phyloP scores from a whole-genome alignment of 2,888 invertebrate genomes.

The Chrysolina americana region DNA sequence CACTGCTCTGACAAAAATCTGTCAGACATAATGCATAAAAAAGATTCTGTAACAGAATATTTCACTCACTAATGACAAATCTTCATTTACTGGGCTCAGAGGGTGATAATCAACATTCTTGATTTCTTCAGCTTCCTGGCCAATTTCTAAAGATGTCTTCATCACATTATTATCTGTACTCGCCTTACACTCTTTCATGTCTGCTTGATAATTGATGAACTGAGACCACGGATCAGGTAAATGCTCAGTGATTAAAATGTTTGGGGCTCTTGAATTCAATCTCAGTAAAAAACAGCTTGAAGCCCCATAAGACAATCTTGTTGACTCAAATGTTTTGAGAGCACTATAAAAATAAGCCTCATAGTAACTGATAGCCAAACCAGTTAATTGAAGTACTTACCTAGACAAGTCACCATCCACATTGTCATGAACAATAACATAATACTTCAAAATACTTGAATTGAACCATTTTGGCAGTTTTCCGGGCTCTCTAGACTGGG shows the following conservation, averaged over 20 bases:
- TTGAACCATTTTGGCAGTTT: slow-evolving; percentile 89
- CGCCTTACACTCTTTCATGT: slow-evolving; percentile 53
- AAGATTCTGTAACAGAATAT: too few relatives aligned
- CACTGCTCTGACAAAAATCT: background rate
- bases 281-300: slow-evolving; percentile 90
- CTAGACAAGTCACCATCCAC: slow-evolving; percentile 80
- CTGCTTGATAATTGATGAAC: slow-evolving; percentile 76
- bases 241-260: slow-evolving; percentile 71
- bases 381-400: slow-evolving; percentile 72
- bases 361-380: background rate
- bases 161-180: slow-evolving; percentile 60
- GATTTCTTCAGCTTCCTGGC: slow-evolving; percentile 70
- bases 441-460: slow-evolving; percentile 87
- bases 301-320: slow-evolving; percentile 90
- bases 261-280: slow-evolving; percentile 86
- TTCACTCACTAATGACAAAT: slow-evolving; percentile 58
- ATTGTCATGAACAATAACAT: slow-evolving; percentile 91
- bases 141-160: slow-evolving; percentile 69
- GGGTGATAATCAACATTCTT: slow-evolving; percentile 76
- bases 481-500: slow-evolving; percentile 74
- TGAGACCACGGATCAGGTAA: slow-evolving; percentile 90
- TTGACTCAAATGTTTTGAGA: slow-evolving; percentile 84
- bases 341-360: slow-evolving; percentile 74
- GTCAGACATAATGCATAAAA: too few relatives aligned
- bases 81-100: slow-evolving; percentile 79